Base-by-base conservation (phyloP, 2,797 vertebrate species). In the Linurgus olivaceus region DNA sequence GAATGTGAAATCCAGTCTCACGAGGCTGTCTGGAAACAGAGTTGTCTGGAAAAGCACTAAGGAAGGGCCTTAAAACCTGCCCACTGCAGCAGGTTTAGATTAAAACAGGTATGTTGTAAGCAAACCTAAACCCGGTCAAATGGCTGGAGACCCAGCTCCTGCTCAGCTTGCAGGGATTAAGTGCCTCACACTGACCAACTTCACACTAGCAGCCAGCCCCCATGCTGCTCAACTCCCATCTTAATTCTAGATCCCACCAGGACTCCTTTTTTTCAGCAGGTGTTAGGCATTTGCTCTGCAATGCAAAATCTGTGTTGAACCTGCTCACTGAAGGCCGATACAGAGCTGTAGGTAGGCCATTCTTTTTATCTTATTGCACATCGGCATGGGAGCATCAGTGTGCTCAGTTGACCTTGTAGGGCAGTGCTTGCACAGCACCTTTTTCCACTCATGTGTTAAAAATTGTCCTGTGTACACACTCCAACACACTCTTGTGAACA, bases 1-100 rank as follows among this genome's bases (percentile, higher is more conserved):
- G 35, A 86, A 75, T 92, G 88, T 82, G 93, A 96, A 96, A 97
- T 80, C n/a, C 86, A 93, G 48, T 59, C 44, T 91, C 50, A 67
- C 28, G 6, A 16, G 75, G 59, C n/a, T 65, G 86, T 84, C 83
- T 96, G 92, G 73, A 93, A 96, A 87, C 84, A 90, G 40, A 91
- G 33, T 35, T 86, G 86, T 95, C 93, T 96, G 94, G 70, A 92
- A 95, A 94, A 96, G 37, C 0, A 0, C 23, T 90, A 83, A 70
- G 66, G 72, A 77, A 77, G 33, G 52, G 26, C 76, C 75, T 86
- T 81, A 75, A 95, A 93, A 91, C 47, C 87, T 93, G 72, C 73
- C 80, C 47, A 29, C 58, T 48, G 47, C 91, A 93, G 65, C 58
- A 93, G 89, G 50, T 83, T 96, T 93, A 93, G 51, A 94, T 96